These are phyloP conservation scores for Frankliniella fusca DNA, from an alignment of 2,888 invertebrate species.

Conservation along the genomic window DNA sequence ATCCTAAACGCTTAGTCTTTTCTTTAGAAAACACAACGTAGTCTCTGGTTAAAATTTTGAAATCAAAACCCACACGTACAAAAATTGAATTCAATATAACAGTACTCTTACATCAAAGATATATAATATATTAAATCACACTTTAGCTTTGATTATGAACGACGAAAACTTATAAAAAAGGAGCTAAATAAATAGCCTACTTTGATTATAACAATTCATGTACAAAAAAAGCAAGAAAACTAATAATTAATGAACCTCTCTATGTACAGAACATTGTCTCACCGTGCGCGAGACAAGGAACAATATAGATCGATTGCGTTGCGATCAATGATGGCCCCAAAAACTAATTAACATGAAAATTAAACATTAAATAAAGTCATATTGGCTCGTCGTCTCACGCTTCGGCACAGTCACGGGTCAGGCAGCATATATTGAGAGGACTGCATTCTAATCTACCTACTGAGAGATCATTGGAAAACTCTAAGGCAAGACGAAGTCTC, in stretches of 20 bases:
- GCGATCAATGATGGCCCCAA: not conserved
- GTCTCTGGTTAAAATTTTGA: not conserved
- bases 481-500: constrained; percentile 12
- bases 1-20: constrained; percentile 8
- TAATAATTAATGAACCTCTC: constrained; percentile 6
- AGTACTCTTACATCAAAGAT: too few species aligned
- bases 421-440: not conserved
- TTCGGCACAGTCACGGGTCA: not conserved
- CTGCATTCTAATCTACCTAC: not conserved
- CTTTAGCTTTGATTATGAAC: constrained; percentile 13
- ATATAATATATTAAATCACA: not conserved
- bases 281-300: constrained; percentile 16
- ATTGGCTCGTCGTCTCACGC: constrained; percentile 10
- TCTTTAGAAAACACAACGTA: too few species aligned
- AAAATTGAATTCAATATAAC: too few species aligned
- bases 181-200: not conserved
- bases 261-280: constrained; percentile 15
- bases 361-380: not conserved
- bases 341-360: not conserved
- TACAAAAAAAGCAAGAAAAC: not conserved
- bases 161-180: not conserved
- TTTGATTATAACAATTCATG: not conserved
- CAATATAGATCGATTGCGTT: not conserved
- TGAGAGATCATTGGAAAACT: constrained; percentile 26
- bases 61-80: not conserved